A percentile compares a stretch with the other conserved stretches of the same genome.
These are phyloP conservation scores for Lagenorhynchus albirostris DNA, from an alignment of 2,113 vertebrate species.

Conservation along the genomic window DNA sequence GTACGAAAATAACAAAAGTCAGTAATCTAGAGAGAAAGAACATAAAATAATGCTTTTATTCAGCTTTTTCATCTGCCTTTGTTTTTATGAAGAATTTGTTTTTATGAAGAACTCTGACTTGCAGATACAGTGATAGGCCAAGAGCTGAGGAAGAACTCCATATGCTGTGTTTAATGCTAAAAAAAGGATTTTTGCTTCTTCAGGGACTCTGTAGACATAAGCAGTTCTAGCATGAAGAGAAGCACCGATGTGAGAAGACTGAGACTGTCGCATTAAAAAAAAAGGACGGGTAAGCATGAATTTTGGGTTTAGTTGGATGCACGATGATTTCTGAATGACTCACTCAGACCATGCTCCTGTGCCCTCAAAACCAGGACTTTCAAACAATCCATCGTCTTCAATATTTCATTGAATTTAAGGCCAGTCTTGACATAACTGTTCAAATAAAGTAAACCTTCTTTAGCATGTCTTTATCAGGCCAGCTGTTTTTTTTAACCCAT, in stretches of 20 bases:
- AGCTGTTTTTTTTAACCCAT: neutral
- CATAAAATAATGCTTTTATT: slow-evolving; percentile 68
- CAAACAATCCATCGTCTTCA: neutral
- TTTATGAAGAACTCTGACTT: slow-evolving; percentile 90
- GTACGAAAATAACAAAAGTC: slow-evolving; percentile 39
- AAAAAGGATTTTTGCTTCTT: slow-evolving; percentile 87
- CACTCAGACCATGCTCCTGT: slow-evolving; percentile 15
- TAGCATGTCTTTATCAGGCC: neutral
- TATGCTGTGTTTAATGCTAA: slow-evolving; percentile 89
- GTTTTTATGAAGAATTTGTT: slow-evolving; percentile 25
- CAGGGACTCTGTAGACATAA: slow-evolving; percentile 93
- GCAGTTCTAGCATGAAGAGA: slow-evolving; percentile 96
- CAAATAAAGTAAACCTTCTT: neutral
- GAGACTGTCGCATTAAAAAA: slow-evolving; percentile 84
- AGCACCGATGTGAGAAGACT: slow-evolving; percentile 94
- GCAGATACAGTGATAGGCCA: slow-evolving; percentile 92
- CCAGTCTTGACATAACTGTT: neutral
- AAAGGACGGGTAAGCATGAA: slow-evolving; percentile 45
- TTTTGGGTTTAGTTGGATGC: slow-evolving; percentile 18
- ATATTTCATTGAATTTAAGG: neutral
- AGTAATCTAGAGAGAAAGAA: neutral
- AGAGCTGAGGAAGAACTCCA: slow-evolving; percentile 89
- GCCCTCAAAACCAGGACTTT: slow-evolving; percentile 40
- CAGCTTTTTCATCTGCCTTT: slow-evolving; percentile 79
- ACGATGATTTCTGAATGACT: neutral